These are phyloP conservation scores for Brachypteracias leptosomus DNA, from an alignment of 2,113 vertebrate genomes.

Conservation along the genomic window DNA sequence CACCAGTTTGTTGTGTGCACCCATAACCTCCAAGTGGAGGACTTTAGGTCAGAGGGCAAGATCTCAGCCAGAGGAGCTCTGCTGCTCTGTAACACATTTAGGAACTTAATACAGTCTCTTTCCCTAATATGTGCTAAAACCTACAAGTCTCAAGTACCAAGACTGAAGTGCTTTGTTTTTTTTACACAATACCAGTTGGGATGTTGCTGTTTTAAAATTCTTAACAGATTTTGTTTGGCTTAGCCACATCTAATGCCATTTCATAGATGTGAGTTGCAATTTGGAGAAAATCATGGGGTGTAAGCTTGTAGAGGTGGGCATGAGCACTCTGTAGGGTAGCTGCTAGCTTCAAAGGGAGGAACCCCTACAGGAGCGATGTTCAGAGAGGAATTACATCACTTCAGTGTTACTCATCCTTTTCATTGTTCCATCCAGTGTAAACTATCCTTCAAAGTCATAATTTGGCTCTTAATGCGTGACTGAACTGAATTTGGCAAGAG, in stretches of 20 bases:
- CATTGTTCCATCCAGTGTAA: not conserved
- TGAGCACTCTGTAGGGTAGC: not conserved
- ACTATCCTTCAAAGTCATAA: not conserved
- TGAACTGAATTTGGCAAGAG: not conserved
- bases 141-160: not conserved
- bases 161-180: not conserved
- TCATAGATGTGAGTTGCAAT: not conserved
- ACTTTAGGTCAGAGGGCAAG: not conserved
- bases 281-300: not conserved
- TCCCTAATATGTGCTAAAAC: not conserved
- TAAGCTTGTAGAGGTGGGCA: not conserved
- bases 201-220: not conserved
- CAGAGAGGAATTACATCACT: not conserved
- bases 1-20: not conserved
- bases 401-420: not conserved
- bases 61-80: not conserved
- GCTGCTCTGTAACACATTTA: not conserved
- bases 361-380: not conserved
- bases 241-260: not conserved
- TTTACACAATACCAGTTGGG: not conserved
- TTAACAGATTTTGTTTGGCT: not conserved
- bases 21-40: not conserved
- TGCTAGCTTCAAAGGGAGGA: not conserved
- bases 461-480: not conserved
- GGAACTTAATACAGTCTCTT: not conserved